Evolutionary conservation across 1,140 invertebrate species (phyloP).

Genomic region (Arion vulgaris): DNA sequence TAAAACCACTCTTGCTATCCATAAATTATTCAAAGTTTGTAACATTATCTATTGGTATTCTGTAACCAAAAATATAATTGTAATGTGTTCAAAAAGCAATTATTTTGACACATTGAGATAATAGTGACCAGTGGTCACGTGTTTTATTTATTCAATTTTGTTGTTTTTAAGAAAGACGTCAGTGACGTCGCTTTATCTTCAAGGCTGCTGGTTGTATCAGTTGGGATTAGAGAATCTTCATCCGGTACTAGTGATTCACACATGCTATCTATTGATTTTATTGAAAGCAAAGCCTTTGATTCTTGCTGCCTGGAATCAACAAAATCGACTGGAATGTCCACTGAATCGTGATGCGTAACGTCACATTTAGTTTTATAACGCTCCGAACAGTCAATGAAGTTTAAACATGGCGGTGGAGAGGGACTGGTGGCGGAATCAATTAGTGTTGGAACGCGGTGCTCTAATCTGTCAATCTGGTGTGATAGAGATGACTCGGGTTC

Average conservation of each 20-base stretch:
- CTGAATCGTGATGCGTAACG: not conserved
- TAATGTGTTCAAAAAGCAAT: not conserved
- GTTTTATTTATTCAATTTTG: not conserved
- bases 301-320: not conserved
- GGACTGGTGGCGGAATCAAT: constrained; percentile 36
- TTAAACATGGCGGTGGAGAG: constrained; percentile 21
- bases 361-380: not conserved
- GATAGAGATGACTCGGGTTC: not conserved
- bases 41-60: too few relatives aligned
- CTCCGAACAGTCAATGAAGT: not conserved
- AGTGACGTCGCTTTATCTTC: not conserved
- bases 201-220: not conserved
- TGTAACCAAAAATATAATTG: not conserved
- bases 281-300: not conserved
- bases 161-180: not conserved
- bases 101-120: not conserved
- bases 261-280: not conserved
- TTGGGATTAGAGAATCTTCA: not conserved
- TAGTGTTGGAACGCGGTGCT: constrained; percentile 14
- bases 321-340: not conserved
- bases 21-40: too few relatives aligned
- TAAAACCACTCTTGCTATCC: too few relatives aligned
- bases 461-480: not conserved
- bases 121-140: not conserved
- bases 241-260: not conserved